Conservation (phyloP, 2,888 invertebrate species). For the Bombylius major region DNA sequence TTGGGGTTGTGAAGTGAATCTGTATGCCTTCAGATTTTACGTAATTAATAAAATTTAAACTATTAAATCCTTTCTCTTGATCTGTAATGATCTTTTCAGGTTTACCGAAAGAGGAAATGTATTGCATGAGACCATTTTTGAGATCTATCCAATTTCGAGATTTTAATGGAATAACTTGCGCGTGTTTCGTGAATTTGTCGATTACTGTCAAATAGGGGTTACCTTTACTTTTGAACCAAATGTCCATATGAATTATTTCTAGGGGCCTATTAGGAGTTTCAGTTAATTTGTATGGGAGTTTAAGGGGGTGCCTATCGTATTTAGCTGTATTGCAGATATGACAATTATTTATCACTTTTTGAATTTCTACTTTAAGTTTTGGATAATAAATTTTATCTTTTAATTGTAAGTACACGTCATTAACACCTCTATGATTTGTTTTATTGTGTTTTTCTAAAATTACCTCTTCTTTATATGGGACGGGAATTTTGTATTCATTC, state of each 20-base stretch:
- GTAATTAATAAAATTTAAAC: no score
- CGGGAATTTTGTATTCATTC: no score
- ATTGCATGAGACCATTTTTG: conserved; percentile 4
- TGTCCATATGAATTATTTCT: conserved; percentile 5
- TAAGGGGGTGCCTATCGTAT: conserved; percentile 7
- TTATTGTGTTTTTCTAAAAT: neutral
- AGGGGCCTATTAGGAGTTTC: conserved; percentile 2
- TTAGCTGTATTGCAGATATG: conserved; percentile 4
- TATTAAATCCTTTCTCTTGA: no score
- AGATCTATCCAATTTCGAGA: conserved; percentile 3
- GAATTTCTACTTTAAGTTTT: conserved; percentile 1
- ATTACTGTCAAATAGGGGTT: neutral
- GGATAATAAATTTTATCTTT: conserved; percentile 4
- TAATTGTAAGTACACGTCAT: conserved; percentile 2
- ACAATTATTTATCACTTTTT: conserved; percentile 8
- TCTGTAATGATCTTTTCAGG: conserved; percentile 4
- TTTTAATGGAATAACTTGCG: conserved; percentile 1
- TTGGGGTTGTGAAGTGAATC: no score
- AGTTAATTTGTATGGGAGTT: conserved; percentile 6
- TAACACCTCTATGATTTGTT: conserved; percentile 6
- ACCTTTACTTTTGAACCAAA: conserved; percentile 3
- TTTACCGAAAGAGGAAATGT: conserved; percentile 9
- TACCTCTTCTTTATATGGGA: neutral
- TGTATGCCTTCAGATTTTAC: no score
- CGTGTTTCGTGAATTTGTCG: conserved; percentile 9